Evolutionary conservation across 2,113 vertebrate genomes (phyloP).

Genomic region (Empidonax alnorum): DNA sequence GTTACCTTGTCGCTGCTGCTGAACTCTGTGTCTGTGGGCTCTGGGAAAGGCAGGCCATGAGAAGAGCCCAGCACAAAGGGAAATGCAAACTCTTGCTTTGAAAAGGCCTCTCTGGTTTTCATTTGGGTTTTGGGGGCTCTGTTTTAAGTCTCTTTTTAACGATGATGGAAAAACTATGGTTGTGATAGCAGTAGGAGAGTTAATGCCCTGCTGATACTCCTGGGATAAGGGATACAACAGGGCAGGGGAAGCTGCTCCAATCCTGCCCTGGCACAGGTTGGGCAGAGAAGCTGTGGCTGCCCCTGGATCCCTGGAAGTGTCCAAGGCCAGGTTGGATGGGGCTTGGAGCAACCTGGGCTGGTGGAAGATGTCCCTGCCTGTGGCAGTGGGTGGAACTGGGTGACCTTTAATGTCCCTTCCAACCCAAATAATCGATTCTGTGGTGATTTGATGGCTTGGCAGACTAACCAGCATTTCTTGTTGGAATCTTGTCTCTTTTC

Average conservation of each 20-base stretch:
- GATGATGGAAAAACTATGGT: not conserved
- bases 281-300: no score
- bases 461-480: not conserved
- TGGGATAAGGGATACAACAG: accelerated
- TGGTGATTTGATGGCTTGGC: not conserved
- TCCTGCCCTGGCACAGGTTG: not conserved
- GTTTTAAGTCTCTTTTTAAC: not conserved
- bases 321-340: accelerated
- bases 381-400: not conserved
- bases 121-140: not conserved
- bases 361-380: not conserved
- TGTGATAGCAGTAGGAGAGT: not conserved
- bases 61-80: not conserved
- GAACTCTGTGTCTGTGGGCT: not conserved
- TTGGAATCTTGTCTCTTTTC: not conserved
- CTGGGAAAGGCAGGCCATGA: not conserved
- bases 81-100: not conserved
- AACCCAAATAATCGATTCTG: not conserved
- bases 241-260: not conserved
- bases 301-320: not conserved
- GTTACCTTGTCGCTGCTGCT: not conserved
- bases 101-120: not conserved
- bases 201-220: not conserved
- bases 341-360: accelerated
- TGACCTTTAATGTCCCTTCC: not conserved